These are phyloP conservation scores for Hemicentrotus pulcherrimus DNA, from an alignment of 35 echinoderm and acorn worm species.

Conservation along the genomic window DNA sequence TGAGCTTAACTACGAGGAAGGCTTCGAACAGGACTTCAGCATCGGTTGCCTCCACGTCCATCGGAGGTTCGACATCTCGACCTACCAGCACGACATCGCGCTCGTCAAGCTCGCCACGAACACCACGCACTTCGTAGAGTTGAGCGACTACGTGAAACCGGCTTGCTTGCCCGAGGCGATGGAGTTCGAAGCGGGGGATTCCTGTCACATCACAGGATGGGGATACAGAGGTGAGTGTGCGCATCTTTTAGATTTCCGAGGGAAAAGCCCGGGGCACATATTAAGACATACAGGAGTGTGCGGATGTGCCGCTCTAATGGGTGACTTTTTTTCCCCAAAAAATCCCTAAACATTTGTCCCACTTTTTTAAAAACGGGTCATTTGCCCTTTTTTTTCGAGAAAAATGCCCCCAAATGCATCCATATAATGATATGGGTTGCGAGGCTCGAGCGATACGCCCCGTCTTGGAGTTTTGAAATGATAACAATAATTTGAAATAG, in stretches of 20 bases:
- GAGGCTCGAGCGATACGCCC: too few relatives aligned
- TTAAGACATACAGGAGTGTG: too few relatives aligned
- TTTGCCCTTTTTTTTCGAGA: too few relatives aligned
- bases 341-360: too few relatives aligned
- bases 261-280: too few relatives aligned
- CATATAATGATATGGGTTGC: too few relatives aligned
- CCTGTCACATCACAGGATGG: constrained; percentile 82
- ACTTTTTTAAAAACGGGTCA: too few relatives aligned
- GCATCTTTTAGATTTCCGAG: background rate
- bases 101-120: constrained; percentile 71
- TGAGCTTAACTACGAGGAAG: constrained; percentile 56
- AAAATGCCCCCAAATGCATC: too few relatives aligned
- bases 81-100: constrained; percentile 81
- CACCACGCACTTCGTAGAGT: constrained; percentile 32
- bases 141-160: constrained; percentile 59
- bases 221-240: constrained; percentile 70
- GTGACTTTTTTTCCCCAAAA: too few relatives aligned
- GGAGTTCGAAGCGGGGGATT: constrained; percentile 65
- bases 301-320: too few relatives aligned
- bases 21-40: constrained; percentile 63
- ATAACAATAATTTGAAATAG: too few relatives aligned
- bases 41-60: constrained; percentile 78
- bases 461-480: too few relatives aligned
- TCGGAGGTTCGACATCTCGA: constrained; percentile 17
- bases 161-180: constrained; percentile 68